Conservation (phyloP, 2,888 invertebrate genomes). For the Falcaria lacertinaria region DNA sequence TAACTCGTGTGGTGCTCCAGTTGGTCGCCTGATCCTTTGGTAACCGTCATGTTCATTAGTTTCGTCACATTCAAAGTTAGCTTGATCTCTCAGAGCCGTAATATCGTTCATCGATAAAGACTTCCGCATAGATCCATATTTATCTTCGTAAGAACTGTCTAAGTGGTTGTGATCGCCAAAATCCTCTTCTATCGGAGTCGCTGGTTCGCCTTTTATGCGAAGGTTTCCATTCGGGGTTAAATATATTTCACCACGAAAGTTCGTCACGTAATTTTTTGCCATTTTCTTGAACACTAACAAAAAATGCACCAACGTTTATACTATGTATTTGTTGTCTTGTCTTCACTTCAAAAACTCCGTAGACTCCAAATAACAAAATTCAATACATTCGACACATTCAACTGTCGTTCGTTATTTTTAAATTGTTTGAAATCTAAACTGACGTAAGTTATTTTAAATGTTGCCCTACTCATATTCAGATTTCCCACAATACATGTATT, state of each 20-base stretch:
- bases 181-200: conserved; percentile 55
- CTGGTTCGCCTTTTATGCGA: conserved; percentile 56
- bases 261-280: conserved; percentile 55
- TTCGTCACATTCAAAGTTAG: conserved; percentile 33
- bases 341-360: no score
- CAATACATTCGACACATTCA: conserved; percentile 13
- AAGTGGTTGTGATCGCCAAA: conserved; percentile 51
- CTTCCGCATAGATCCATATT: conserved; percentile 46
- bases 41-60: conserved; percentile 27
- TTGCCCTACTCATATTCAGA: no score
- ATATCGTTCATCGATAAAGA: conserved; percentile 68
- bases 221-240: conserved; percentile 45
- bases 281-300: conserved; percentile 28
- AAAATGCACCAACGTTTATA: background rate
- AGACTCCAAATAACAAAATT: background rate
- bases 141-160: conserved; percentile 41
- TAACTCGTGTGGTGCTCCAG: conserved; percentile 38
- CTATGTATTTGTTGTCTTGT: no score
- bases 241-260: conserved; percentile 58
- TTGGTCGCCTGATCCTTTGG: conserved; percentile 38
- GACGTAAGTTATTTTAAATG: no score
- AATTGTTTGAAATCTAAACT: conserved; percentile 20
- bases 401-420: conserved; percentile 31
- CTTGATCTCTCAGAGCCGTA: conserved; percentile 39
- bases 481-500: background rate